phyloP scores from a whole-genome alignment of 1,140 invertebrate species.

The Drosophila sproati region DNA sequence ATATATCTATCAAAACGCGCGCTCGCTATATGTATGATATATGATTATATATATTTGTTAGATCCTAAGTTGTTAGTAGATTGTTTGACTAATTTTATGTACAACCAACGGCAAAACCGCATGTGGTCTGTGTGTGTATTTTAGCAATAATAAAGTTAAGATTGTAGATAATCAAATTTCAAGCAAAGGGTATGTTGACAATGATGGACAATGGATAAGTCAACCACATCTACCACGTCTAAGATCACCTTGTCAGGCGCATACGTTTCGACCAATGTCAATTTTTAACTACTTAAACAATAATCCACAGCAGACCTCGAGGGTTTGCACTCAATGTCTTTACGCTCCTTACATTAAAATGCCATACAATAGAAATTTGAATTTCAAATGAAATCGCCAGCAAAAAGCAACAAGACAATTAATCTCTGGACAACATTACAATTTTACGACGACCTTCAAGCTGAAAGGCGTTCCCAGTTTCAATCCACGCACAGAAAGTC shows the following conservation, averaged over 20 bases:
- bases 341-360: conserved; percentile 21
- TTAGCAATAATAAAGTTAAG: conserved; percentile 78
- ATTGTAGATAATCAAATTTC: conserved; percentile 43
- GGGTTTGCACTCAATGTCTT: conserved; percentile 7
- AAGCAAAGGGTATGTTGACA: conserved; percentile 1
- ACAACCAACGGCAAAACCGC: conserved; percentile 47
- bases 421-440: conserved; percentile 59
- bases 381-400: conserved; percentile 55
- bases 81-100: conserved; percentile 77
- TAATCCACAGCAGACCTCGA: conserved; percentile 8
- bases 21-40: conserved; percentile 56
- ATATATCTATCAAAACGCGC: conserved; percentile 36
- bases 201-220: neutral
- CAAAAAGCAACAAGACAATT: conserved; percentile 48
- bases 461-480: neutral
- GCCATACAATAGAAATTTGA: conserved; percentile 24
- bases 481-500: conserved; percentile 67
- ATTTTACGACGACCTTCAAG: conserved; percentile 59
- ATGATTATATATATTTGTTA: conserved; percentile 58
- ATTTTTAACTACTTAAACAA: neutral
- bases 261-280: conserved; percentile 10
- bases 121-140: conserved; percentile 42
- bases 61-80: conserved; percentile 68
- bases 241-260: conserved; percentile 54
- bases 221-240: neutral